Evolutionary conservation across 2,113 vertebrate genomes (phyloP).

Genomic region (Ancistrus triradiatus): DNA sequence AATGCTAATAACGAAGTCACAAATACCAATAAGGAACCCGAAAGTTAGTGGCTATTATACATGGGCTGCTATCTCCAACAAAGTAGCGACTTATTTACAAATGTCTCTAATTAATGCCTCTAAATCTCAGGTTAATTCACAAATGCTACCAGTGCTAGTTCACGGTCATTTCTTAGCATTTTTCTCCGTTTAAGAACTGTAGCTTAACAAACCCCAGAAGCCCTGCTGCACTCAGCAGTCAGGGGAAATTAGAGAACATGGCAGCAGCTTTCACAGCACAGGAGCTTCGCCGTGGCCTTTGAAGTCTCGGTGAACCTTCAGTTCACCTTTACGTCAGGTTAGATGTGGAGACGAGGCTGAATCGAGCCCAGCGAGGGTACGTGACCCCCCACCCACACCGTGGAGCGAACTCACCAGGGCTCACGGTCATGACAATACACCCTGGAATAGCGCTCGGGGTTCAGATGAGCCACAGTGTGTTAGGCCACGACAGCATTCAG

Average conservation of each 20-base stretch:
- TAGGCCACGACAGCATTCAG: conserved; percentile 33
- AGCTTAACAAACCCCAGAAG: too few species aligned
- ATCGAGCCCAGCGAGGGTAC: conserved; percentile 15
- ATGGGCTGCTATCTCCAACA: too few species aligned
- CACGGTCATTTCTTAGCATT: too few species aligned
- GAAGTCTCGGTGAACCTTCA: conserved; percentile 5
- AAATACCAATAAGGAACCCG: too few species aligned
- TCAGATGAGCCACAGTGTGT: conserved; percentile 32
- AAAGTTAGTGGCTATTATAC: too few species aligned
- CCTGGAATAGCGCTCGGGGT: conserved; percentile 29
- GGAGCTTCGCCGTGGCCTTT: conserved; percentile 5
- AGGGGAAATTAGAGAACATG: neutral
- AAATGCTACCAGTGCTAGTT: too few species aligned
- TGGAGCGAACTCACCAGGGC: conserved; percentile 18
- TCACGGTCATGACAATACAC: conserved; percentile 26
- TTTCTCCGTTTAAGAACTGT: too few species aligned
- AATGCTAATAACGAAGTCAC: too few species aligned
- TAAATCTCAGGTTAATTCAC: too few species aligned
- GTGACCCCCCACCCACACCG: neutral
- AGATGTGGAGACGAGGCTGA: conserved; percentile 11
- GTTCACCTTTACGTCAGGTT: conserved; percentile 25
- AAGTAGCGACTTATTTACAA: too few species aligned
- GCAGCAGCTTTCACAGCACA: neutral
- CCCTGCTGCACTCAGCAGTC: conserved; percentile 10
- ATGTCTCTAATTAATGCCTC: too few species aligned